Base-by-base conservation (phyloP, 92 coral and sea anemone species). In the Epizoanthus ramosus region DNA sequence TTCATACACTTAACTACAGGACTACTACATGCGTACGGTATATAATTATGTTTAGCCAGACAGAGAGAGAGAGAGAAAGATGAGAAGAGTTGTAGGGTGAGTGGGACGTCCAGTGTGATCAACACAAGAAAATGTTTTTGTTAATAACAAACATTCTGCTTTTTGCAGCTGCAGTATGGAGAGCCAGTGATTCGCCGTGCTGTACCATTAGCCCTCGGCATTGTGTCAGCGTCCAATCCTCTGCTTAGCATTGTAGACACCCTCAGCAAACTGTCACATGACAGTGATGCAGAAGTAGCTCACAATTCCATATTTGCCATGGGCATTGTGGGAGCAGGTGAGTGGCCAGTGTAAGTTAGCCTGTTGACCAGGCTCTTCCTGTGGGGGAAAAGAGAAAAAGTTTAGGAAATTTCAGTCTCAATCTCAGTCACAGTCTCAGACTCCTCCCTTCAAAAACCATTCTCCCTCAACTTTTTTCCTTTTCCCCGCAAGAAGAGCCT, bases 291-390 rank as follows among this genome's bases (percentile, higher is more conserved):
- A 0, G 99, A 96, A 71, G 99, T 96, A 9, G 91, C 99, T 45
- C 99, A 96, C 81, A 96, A 96, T 84, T 95, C 99, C 54, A 96
- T 96, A 60, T 96, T 96, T 71, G 93, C 99, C 59, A 96, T 96
- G 99, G 99, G 99, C 9, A 84, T 96, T 71, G 98, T 96, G 56
- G 99, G 98, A 37, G 99, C 99, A 75, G 99, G 97, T 93, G 22
- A 64, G 85, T 68, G 2, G 14, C 2, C 53, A 50, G 54, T 50
- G 9, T 10, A 6, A 43, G 12, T 5, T 9, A 7, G 8, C 50
- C 50, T 43, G 31, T 28, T 28, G 31, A 28, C 0, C 31, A 0
- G 1, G 12, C 12, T 6, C 10, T 43, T 43, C 50, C 5, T 43
- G 50, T 43, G 9, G 9, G 50, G 31, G 31, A 28, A 28, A 28